These are phyloP conservation scores for Pseudonaja textilis DNA, from an alignment of 2,113 vertebrate genomes.

Conservation along the genomic window DNA sequence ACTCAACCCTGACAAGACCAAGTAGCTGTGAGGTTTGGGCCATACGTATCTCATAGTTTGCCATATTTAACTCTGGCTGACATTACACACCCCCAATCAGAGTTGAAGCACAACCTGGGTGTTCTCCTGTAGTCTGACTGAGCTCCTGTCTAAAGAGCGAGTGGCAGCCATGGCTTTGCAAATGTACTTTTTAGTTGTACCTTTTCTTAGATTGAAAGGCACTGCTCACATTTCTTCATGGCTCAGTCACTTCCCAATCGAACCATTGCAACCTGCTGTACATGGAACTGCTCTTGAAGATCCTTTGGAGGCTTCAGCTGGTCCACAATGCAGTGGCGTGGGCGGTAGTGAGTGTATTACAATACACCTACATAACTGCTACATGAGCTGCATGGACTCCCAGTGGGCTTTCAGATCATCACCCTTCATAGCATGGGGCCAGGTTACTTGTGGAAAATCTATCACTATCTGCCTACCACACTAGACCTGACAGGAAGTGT, in stretches of 20 bases:
- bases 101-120: neutral
- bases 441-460: neutral
- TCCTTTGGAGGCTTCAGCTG: neutral
- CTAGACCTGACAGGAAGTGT: neutral
- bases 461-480: neutral
- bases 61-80: neutral
- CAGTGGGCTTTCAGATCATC: neutral
- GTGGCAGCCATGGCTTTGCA: neutral
- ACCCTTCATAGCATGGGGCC: neutral
- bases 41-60: neutral
- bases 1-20: neutral
- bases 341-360: neutral
- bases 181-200: neutral
- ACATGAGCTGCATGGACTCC: neutral
- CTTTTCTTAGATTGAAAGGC: neutral
- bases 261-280: neutral
- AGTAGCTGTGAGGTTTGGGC: neutral
- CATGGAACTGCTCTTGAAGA: neutral
- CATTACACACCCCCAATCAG: neutral
- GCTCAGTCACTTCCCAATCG: neutral
- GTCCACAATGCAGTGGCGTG: neutral
- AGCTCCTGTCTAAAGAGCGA: neutral
- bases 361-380: neutral
- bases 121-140: neutral
- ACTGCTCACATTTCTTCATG: neutral